Evolutionary conservation across 2,113 vertebrate genomes (phyloP).

Genomic region (Polyodon spathula): DNA sequence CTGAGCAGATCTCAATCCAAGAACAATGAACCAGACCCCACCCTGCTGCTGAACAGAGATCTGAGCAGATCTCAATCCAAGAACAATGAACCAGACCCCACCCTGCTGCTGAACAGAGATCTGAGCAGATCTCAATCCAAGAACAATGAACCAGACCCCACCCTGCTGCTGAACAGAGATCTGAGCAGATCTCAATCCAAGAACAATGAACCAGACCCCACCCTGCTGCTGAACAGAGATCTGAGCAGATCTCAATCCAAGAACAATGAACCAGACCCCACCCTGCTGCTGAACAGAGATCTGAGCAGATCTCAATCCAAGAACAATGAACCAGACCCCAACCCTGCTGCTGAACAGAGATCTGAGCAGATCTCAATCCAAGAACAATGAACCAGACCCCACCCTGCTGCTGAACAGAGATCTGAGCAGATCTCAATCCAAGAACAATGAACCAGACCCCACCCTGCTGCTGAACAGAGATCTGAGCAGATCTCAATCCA

Average conservation of each 20-base stretch:
- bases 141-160: slow-evolving; percentile 5
- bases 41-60: too few relatives aligned
- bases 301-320: neutral
- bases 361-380: neutral
- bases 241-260: neutral
- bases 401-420: too few relatives aligned
- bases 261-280: slow-evolving; percentile 5
- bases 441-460: neutral
- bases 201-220: slow-evolving; percentile 5
- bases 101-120: too few relatives aligned
- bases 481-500: neutral
- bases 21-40: slow-evolving; percentile 5
- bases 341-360: too few relatives aligned
- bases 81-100: slow-evolving; percentile 5
- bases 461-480: neutral
- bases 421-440: neutral
- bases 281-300: too few relatives aligned
- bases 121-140: neutral
- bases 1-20: neutral
- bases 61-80: neutral
- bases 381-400: slow-evolving; percentile 4
- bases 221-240: too few relatives aligned
- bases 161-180: too few relatives aligned
- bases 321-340: slow-evolving; percentile 5
- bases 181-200: neutral